Evolutionary conservation across 2,113 vertebrate species (phyloP).

Genomic region (Ptilorrhoa leucosticta): DNA sequence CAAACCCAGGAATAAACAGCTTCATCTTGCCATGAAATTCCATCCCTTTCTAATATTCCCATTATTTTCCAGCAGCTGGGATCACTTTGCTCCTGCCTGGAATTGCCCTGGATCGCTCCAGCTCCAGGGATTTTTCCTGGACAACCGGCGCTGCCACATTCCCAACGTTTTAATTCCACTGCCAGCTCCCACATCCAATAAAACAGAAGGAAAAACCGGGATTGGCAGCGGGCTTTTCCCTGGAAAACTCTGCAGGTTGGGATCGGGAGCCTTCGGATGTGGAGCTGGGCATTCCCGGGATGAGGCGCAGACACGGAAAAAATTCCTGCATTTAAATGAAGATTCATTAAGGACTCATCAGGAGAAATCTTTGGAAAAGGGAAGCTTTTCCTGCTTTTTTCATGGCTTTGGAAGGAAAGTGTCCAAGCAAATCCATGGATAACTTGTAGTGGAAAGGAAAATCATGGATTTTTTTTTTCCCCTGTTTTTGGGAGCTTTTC

Average conservation of each 20-base stretch:
- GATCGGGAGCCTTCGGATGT: neutral
- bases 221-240: neutral
- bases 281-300: neutral
- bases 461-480: too few species aligned
- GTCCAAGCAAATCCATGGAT: neutral
- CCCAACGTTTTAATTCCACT: neutral
- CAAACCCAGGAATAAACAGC: neutral
- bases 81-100: neutral
- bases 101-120: neutral
- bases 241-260: neutral
- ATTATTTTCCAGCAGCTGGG: neutral
- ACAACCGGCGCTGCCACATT: neutral
- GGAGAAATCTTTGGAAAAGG: neutral
- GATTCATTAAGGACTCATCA: neutral
- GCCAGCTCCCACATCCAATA: neutral
- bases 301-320: neutral
- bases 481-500: neutral
- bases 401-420: neutral
- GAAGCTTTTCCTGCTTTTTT: neutral
- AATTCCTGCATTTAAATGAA: neutral
- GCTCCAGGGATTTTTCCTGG: neutral
- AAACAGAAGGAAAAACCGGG: neutral
- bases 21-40: neutral
- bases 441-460: neutral
- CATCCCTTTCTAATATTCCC: neutral